Percentiles rank a stretch among this genome's conserved stretches.
Evolutionary conservation across 2,888 invertebrate species (phyloP).

Genomic region (Enchytraeus crypticus): DNA sequence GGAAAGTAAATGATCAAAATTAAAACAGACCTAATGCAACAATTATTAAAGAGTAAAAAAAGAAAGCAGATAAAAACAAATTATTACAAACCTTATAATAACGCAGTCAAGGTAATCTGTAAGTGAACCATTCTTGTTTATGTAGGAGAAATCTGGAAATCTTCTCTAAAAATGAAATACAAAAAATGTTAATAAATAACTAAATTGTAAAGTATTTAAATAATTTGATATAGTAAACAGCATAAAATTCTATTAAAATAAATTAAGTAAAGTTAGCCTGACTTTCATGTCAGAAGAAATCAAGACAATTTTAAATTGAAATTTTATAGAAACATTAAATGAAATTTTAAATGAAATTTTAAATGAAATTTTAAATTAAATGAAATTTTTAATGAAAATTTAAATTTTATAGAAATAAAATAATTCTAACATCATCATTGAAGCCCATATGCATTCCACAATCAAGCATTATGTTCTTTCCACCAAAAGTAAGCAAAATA

Average conservation of each 20-base stretch:
- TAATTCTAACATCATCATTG: slow-evolving; percentile 67
- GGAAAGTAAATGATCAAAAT: neutral
- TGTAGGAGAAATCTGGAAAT: slow-evolving; percentile 95
- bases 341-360: too few relatives aligned
- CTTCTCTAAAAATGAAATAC: slow-evolving; percentile 55
- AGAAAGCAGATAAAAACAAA: neutral
- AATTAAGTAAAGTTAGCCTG: too few relatives aligned
- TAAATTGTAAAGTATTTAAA: too few relatives aligned
- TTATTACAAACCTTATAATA: slow-evolving; percentile 58
- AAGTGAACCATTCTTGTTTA: slow-evolving; percentile 73
- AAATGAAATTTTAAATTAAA: too few relatives aligned
- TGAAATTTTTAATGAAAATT: too few relatives aligned
- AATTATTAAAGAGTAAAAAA: neutral
- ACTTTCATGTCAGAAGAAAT: too few relatives aligned
- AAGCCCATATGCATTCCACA: slow-evolving; percentile 99
- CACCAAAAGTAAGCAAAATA: slow-evolving; percentile 86
- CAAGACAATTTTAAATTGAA: too few relatives aligned
- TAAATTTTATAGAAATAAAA: too few relatives aligned
- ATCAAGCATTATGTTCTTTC: slow-evolving; percentile 97
- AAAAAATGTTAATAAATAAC: neutral
- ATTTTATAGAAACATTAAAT: too few relatives aligned
- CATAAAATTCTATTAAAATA: too few relatives aligned
- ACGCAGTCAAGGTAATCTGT: slow-evolving; percentile 95
- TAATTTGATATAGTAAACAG: too few relatives aligned
- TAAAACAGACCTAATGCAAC: neutral